Evolutionary conservation across 2,888 invertebrate species (phyloP).

Genomic region (Drosophila longiperda): DNA sequence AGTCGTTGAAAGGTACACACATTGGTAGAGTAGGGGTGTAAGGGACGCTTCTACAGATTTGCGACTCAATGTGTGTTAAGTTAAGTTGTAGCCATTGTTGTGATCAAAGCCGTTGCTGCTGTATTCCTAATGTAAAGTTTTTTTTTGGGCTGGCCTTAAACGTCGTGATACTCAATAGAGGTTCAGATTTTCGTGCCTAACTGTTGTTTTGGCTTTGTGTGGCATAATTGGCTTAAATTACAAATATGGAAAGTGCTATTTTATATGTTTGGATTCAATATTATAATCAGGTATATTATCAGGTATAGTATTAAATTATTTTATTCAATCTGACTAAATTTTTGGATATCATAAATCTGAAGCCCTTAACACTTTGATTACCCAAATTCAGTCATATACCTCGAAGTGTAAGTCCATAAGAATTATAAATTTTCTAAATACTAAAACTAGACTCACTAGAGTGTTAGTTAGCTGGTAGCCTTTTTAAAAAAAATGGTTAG

Average conservation of each 20-base stretch:
- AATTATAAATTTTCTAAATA: background rate
- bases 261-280: background rate
- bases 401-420: background rate
- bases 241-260: constrained; percentile 3
- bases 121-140: background rate
- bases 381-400: background rate
- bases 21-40: background rate
- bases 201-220: constrained; percentile 30
- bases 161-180: constrained; percentile 62
- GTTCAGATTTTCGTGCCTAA: constrained; percentile 35
- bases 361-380: background rate
- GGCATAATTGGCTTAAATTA: constrained; percentile 36
- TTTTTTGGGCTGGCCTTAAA: background rate
- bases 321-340: background rate
- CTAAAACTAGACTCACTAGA: background rate
- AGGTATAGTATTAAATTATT: no score
- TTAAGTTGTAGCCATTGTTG: constrained; percentile 72
- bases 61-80: constrained; percentile 61
- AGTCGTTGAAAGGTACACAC: constrained; percentile 1
- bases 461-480: background rate
- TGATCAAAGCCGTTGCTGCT: constrained; percentile 18
- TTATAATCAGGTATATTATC: background rate
- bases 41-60: constrained; percentile 21
- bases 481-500: background rate
- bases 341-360: background rate